Evolutionary conservation across 2,797 vertebrate genomes (phyloP).

Genomic region (Cichlasoma orientale): DNA sequence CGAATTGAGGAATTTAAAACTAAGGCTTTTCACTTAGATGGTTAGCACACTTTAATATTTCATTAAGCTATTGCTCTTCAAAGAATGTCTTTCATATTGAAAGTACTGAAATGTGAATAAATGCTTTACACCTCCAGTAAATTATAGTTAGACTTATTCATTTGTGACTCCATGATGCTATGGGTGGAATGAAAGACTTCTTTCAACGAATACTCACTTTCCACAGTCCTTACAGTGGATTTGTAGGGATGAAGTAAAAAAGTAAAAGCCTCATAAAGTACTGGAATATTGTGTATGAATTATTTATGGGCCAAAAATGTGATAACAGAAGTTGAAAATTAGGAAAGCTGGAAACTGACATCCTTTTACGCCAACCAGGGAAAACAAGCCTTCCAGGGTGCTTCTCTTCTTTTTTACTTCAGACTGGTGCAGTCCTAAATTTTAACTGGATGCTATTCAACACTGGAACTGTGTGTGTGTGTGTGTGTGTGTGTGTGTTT

Average conservation of each 20-base stretch:
- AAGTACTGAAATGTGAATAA: not conserved
- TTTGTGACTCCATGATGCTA: not conserved
- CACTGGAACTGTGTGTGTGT: slow-evolving; percentile 22
- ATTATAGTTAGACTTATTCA: not conserved
- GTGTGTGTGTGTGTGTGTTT: slow-evolving; percentile 20
- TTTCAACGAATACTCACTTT: slow-evolving; percentile 28
- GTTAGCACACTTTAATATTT: slow-evolving; percentile 1
- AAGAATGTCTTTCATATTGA: not conserved
- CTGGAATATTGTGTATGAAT: slow-evolving; percentile 59
- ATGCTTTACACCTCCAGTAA: slow-evolving; percentile 18
- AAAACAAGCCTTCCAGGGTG: slow-evolving; percentile 53
- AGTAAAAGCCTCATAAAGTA: slow-evolving; percentile 27
- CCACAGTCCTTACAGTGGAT: slow-evolving; percentile 5
- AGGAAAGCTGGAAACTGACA: slow-evolving; percentile 60
- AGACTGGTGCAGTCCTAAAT: slow-evolving; percentile 54
- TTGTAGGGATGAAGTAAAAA: slow-evolving; percentile 24
- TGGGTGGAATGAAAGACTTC: not conserved
- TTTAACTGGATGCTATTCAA: slow-evolving; percentile 62
- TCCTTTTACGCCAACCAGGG: slow-evolving; percentile 41
- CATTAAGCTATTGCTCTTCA: not conserved
- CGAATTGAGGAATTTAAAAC: not conserved
- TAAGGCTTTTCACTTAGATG: not conserved
- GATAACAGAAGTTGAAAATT: slow-evolving; percentile 66
- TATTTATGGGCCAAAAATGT: slow-evolving; percentile 61
- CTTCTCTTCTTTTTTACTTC: slow-evolving; percentile 45